Conservation (phyloP, 2,888 invertebrate genomes). For the Stenotaenia linearis region DNA sequence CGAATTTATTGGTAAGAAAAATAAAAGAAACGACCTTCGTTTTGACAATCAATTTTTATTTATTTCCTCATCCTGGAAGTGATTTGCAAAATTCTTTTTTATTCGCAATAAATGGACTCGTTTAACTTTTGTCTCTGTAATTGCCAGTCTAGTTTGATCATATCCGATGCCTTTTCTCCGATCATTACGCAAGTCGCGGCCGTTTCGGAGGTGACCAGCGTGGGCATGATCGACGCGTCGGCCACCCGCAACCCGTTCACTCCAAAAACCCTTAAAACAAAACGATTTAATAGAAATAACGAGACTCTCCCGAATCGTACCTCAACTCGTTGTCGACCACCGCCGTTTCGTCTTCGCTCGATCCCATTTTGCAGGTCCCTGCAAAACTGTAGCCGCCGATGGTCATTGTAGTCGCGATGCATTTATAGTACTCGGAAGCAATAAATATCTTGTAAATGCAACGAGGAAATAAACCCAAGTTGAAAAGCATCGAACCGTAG, state of each 20-base stretch:
- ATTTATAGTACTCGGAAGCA: slow-evolving; percentile 24
- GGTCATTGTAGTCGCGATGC: background rate
- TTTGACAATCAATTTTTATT: too few species aligned
- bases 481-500: background rate
- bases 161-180: background rate
- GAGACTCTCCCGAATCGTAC: too few species aligned
- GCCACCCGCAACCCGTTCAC: background rate
- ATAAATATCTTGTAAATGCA: background rate
- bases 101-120: too few species aligned
- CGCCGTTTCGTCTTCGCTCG: slow-evolving; percentile 27
- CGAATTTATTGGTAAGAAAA: too few species aligned
- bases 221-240: background rate
- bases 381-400: background rate
- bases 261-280: background rate
- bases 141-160: background rate
- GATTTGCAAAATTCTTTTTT: too few species aligned
- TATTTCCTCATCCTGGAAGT: too few species aligned
- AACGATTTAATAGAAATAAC: too few species aligned
- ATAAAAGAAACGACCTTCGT: too few species aligned
- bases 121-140: background rate
- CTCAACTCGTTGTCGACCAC: slow-evolving; percentile 29
- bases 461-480: background rate
- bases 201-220: background rate
- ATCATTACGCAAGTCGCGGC: background rate
- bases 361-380: slow-evolving; percentile 32